Evolutionary conservation across 2,797 vertebrate genomes (phyloP).

Genomic region (Pristis pectinata): DNA sequence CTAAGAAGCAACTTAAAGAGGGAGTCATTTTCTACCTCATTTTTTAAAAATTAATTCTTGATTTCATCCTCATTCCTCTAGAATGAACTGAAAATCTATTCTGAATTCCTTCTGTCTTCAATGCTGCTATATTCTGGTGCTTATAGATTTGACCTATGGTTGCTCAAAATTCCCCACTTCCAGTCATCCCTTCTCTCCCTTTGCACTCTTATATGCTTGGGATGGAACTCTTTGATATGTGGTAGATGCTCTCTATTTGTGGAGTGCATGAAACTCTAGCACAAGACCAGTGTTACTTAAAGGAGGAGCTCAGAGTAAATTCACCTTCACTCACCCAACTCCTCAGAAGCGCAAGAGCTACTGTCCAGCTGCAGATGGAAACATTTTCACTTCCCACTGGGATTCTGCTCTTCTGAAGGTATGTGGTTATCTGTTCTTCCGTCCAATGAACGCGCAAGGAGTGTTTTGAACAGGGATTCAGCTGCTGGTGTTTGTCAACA

Average conservation of each 20-base stretch:
- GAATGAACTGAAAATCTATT: background rate
- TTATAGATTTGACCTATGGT: background rate
- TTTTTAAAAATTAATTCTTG: background rate
- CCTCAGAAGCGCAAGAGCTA: background rate
- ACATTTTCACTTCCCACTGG: background rate
- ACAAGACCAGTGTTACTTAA: constrained; percentile 22
- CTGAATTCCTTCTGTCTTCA: background rate
- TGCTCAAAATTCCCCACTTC: background rate
- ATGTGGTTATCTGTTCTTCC: background rate
- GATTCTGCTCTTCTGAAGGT: background rate
- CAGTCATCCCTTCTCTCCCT: background rate
- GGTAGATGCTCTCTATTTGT: background rate
- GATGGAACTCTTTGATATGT: background rate
- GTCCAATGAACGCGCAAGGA: background rate
- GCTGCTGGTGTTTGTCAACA: background rate
- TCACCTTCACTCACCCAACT: background rate
- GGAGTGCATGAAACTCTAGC: background rate
- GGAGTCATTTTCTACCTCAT: background rate
- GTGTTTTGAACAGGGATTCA: background rate
- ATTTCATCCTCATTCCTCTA: background rate
- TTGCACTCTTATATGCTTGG: background rate
- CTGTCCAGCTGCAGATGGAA: background rate
- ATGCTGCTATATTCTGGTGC: background rate
- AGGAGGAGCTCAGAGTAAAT: background rate
- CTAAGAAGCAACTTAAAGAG: background rate